phyloP scores from a whole-genome alignment of 2,888 invertebrate genomes.

The Disparrhopalites patrizii region DNA sequence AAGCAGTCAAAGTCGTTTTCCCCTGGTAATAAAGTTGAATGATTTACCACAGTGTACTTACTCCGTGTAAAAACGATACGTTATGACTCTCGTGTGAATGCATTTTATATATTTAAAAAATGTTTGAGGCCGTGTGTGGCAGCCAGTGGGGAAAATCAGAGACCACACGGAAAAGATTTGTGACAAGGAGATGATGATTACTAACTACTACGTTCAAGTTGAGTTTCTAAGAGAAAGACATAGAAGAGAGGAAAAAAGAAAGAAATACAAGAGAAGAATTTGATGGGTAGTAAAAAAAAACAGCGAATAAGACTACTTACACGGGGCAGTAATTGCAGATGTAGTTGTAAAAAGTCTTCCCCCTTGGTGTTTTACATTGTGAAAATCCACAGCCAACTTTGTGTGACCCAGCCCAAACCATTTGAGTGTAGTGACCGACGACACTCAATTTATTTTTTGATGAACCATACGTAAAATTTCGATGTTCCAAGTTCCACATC shows the following conservation, averaged over 20 bases:
- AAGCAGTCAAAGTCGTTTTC: too few relatives aligned
- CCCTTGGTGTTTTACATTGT: slow-evolving; percentile 56
- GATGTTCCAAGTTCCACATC: slow-evolving; percentile 71
- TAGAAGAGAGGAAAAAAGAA: not conserved
- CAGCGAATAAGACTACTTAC: slow-evolving; percentile 58
- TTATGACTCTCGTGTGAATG: too few relatives aligned
- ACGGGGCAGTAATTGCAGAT: slow-evolving; percentile 80
- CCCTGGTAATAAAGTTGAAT: too few relatives aligned
- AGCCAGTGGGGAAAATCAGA: too few relatives aligned
- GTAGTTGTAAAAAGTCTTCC: slow-evolving; percentile 67
- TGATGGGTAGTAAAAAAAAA: not conserved
- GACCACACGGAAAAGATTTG: not conserved
- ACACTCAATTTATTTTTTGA: slow-evolving; percentile 59
- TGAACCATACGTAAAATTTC: slow-evolving; percentile 68
- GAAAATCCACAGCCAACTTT: slow-evolving; percentile 72
- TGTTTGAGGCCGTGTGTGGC: too few relatives aligned
- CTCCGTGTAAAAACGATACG: too few relatives aligned
- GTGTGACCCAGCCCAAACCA: slow-evolving; percentile 76
- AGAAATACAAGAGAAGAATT: not conserved
- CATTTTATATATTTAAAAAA: too few relatives aligned
- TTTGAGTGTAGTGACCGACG: slow-evolving; percentile 75
- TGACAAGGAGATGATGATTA: not conserved
- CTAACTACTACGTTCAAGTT: not conserved
- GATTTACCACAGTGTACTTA: too few relatives aligned
- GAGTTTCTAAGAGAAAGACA: not conserved